phyloP scores from a whole-genome alignment of 2,888 invertebrate species.

The Operophtera brumata region DNA sequence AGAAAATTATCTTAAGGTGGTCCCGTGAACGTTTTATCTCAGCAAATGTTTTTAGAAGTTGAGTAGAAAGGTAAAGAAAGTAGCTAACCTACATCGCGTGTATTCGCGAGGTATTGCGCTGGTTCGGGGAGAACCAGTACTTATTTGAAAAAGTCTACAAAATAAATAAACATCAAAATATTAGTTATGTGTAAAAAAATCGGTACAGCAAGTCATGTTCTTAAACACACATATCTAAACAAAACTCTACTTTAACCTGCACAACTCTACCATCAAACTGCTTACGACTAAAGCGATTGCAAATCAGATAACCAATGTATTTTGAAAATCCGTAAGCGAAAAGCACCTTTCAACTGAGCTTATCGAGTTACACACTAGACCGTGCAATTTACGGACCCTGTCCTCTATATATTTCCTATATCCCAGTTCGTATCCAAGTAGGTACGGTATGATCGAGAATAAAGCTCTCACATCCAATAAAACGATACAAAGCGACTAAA shows the following conservation, averaged over 20 bases:
- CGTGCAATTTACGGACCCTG: slow-evolving; percentile 22
- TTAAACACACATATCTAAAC: not conserved
- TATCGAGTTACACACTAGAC: slow-evolving; percentile 25
- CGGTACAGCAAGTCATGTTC: too few relatives aligned
- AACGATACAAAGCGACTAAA: not conserved
- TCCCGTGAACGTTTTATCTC: too few relatives aligned
- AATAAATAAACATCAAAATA: too few relatives aligned
- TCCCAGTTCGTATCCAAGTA: slow-evolving; percentile 8
- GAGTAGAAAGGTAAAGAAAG: too few relatives aligned
- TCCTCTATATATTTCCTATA: slow-evolving; percentile 19
- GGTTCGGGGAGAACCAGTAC: too few relatives aligned
- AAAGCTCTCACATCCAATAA: too few relatives aligned
- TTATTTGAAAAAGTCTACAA: too few relatives aligned
- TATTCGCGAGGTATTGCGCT: too few relatives aligned
- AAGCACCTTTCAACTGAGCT: slow-evolving; percentile 23
- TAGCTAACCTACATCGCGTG: too few relatives aligned
- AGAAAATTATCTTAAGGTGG: too few relatives aligned
- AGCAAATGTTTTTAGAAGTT: too few relatives aligned
- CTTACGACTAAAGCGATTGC: slow-evolving; percentile 8
- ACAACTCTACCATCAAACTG: not conserved
- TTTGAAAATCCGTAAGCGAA: slow-evolving; percentile 19
- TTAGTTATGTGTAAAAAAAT: too few relatives aligned
- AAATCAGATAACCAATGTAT: slow-evolving; percentile 23
- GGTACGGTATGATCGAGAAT: not conserved
- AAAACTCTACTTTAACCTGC: not conserved